Conservation (phyloP, 1,140 invertebrate species). For the Drosophila melanica region DNA sequence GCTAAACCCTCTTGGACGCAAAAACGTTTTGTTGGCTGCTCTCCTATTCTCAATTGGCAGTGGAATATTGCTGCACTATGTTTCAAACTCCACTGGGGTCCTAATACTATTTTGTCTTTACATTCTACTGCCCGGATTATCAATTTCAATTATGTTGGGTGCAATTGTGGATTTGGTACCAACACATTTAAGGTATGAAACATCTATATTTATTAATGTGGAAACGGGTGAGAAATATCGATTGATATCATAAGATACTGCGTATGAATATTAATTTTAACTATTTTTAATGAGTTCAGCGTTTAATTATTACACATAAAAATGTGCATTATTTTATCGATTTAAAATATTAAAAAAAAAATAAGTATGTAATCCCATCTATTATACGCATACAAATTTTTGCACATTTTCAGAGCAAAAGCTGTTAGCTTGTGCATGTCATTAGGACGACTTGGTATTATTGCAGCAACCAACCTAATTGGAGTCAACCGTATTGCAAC, state of each 20-base stretch:
- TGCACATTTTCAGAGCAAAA: slow-evolving; percentile 85
- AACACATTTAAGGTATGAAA: slow-evolving; percentile 82
- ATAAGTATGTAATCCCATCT: neutral
- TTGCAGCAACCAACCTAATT: slow-evolving; percentile 86
- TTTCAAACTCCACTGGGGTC: slow-evolving; percentile 64
- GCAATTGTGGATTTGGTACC: slow-evolving; percentile 84
- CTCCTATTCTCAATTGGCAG: slow-evolving; percentile 51
- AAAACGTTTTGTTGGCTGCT: slow-evolving; percentile 68
- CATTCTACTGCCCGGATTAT: slow-evolving; percentile 82
- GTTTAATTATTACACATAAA: too few species aligned
- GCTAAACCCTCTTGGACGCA: slow-evolving; percentile 80
- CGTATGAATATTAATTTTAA: too few species aligned
- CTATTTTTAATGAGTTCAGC: too few species aligned
- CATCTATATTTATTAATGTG: neutral
- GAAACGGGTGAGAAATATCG: too few species aligned
- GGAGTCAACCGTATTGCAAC: slow-evolving; percentile 85
- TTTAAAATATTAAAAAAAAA: too few species aligned
- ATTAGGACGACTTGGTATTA: slow-evolving; percentile 86
- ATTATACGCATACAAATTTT: neutral
- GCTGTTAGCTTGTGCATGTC: slow-evolving; percentile 86
- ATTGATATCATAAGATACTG: too few species aligned
- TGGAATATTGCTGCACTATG: slow-evolving; percentile 73
- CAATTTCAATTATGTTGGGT: slow-evolving; percentile 84
- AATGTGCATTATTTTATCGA: too few species aligned
- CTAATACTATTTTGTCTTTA: slow-evolving; percentile 80